Percentiles rank a stretch among this genome's conserved stretches.
phyloP scores from a whole-genome alignment of 2,888 invertebrate species.

The Augochlorella aurata region DNA sequence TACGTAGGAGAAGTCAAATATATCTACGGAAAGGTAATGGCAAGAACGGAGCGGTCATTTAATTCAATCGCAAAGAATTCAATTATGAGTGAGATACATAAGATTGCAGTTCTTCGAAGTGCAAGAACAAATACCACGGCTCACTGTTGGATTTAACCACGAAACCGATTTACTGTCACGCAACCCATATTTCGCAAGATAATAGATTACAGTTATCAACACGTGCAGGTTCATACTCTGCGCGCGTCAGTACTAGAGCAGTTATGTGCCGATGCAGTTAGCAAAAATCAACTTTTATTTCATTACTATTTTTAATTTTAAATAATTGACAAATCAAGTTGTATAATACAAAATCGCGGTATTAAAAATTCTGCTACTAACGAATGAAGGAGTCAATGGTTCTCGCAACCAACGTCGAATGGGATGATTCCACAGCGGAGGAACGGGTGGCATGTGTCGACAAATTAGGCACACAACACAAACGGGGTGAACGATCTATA shows the following conservation, averaged over 20 bases:
- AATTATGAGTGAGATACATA: background rate
- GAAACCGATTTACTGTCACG: background rate
- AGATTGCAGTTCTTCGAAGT: slow-evolving; percentile 11
- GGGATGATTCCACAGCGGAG: slow-evolving; percentile 18
- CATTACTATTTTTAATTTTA: too few species aligned
- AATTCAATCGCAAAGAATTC: slow-evolving; percentile 2
- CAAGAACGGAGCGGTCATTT: background rate
- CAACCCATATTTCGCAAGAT: background rate
- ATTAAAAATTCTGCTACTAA: background rate
- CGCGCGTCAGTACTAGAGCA: background rate
- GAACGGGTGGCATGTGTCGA: slow-evolving; percentile 13
- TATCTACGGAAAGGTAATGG: background rate
- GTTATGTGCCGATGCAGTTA: background rate
- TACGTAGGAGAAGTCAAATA: background rate
- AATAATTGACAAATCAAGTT: background rate
- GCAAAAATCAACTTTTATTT: background rate
- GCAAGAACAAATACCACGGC: slow-evolving; percentile 1
- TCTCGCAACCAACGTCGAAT: background rate
- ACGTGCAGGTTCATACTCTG: background rate
- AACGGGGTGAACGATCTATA: slow-evolving; percentile 30
- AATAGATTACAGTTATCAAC: slow-evolving; percentile 3
- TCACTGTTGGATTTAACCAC: background rate
- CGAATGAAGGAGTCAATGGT: background rate
- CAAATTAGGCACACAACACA: slow-evolving; percentile 17
- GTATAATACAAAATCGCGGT: background rate